Conservation (phyloP, 2,888 invertebrate genomes). For the Schrankia costaestrigalis region DNA sequence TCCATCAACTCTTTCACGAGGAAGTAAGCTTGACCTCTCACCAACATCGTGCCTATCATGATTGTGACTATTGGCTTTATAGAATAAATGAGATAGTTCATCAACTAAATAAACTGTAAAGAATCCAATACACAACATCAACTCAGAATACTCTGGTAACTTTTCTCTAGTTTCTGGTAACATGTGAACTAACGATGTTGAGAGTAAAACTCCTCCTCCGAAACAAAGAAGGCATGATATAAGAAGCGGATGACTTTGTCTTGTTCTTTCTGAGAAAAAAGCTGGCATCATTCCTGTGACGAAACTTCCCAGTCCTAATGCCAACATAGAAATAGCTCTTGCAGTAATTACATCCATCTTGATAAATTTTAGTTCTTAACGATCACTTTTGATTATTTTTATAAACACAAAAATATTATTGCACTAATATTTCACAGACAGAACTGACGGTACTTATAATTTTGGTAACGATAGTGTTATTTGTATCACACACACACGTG, state of each 20-base stretch:
- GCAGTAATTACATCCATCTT: conserved; percentile 77
- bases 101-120: conserved; percentile 87
- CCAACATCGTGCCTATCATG: conserved; percentile 41
- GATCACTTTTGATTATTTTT: too few species aligned
- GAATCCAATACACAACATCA: conserved; percentile 85
- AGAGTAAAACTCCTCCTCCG: conserved; percentile 89
- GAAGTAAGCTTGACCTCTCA: conserved; percentile 51
- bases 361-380: too few species aligned
- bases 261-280: conserved; percentile 80
- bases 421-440: not conserved
- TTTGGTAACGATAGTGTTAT: not conserved
- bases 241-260: conserved; percentile 81
- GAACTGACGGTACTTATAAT: conserved; percentile 1
- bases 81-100: conserved; percentile 85
- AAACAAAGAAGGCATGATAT: conserved; percentile 87
- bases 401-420: too few species aligned
- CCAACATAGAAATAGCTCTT: conserved; percentile 84
- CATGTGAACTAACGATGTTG: conserved; percentile 89
- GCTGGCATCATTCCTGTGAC: conserved; percentile 85
- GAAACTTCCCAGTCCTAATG: conserved; percentile 85
- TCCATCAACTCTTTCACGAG: conserved; percentile 38
- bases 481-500: conserved; percentile 4
- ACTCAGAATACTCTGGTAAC: conserved; percentile 81
- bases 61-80: conserved; percentile 39
- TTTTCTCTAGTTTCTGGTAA: conserved; percentile 87